Percentiles rank a stretch among this genome's conserved stretches.
These are phyloP conservation scores for Cryptocephalus moraei DNA, from an alignment of 2,888 invertebrate species.

Conservation along the genomic window DNA sequence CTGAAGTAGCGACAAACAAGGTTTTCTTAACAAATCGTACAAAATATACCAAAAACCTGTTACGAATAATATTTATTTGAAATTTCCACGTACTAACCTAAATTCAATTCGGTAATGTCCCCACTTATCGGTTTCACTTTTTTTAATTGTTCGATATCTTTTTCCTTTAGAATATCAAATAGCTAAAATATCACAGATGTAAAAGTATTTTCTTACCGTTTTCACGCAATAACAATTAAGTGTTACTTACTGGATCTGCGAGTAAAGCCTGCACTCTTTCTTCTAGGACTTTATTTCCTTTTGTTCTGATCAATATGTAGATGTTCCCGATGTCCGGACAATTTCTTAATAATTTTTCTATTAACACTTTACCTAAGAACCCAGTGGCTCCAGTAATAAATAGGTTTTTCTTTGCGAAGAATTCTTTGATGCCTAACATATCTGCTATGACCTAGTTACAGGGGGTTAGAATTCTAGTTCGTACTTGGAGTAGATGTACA, in stretches of 20 bases:
- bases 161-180: constrained; percentile 56
- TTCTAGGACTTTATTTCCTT: constrained; percentile 53
- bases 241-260: constrained; percentile 2
- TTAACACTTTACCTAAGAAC: constrained; percentile 80
- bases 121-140: constrained; percentile 64
- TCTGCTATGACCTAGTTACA: neutral
- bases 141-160: constrained; percentile 43
- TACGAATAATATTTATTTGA: too few species aligned
- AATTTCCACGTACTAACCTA: constrained; percentile 41
- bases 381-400: constrained; percentile 82
- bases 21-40: too few species aligned
- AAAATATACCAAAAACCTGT: too few species aligned
- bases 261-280: constrained; percentile 45
- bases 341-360: constrained; percentile 79
- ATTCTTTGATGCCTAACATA: constrained; percentile 47
- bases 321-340: constrained; percentile 65
- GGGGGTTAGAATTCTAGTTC: neutral
- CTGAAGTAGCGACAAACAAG: too few species aligned
- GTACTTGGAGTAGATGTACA: neutral
- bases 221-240: neutral
- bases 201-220: neutral
- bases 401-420: constrained; percentile 57
- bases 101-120: constrained; percentile 60
- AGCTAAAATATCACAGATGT: constrained; percentile 40
- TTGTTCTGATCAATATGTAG: constrained; percentile 65